These are phyloP conservation scores for Syritta pipiens DNA, from an alignment of 2,888 invertebrate genomes.

Conservation along the genomic window DNA sequence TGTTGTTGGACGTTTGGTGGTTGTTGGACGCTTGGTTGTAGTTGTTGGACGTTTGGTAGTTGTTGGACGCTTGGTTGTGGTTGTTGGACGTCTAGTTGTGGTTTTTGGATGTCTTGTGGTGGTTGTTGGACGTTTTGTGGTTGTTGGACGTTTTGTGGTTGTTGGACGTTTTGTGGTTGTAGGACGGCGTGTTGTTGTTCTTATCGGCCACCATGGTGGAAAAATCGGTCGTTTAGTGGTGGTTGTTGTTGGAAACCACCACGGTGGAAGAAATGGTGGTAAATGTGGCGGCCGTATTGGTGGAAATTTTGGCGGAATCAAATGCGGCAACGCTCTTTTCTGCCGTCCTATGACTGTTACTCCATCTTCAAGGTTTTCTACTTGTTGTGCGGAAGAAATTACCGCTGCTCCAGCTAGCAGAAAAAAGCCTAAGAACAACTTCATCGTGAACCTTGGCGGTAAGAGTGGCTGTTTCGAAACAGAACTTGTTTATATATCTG, in stretches of 20 bases:
- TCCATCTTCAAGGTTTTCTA: neutral
- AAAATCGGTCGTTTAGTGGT: slow-evolving; percentile 1
- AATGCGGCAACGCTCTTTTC: neutral
- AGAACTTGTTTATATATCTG: too few species aligned
- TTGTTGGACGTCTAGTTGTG: neutral
- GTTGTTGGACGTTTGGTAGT: neutral
- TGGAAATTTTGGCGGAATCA: neutral
- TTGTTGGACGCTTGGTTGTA: neutral
- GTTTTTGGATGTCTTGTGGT: neutral
- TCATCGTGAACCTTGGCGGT: slow-evolving; percentile 21
- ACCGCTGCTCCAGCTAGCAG: neutral
- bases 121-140: neutral
- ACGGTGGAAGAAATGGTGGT: neutral
- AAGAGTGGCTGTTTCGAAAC: too few species aligned
- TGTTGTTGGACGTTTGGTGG: neutral
- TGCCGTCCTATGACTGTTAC: neutral
- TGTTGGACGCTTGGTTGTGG: neutral
- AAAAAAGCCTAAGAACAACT: neutral
- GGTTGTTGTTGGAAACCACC: neutral
- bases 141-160: neutral
- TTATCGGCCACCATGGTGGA: neutral
- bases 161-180: neutral
- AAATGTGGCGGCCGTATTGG: neutral
- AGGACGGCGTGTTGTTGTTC: neutral
- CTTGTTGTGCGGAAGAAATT: neutral